Evolutionary conservation across 1,140 invertebrate species (phyloP), one percentile per base, ranked within the genome.

Genomic region (Pseudobourletiella spinata): DNA sequence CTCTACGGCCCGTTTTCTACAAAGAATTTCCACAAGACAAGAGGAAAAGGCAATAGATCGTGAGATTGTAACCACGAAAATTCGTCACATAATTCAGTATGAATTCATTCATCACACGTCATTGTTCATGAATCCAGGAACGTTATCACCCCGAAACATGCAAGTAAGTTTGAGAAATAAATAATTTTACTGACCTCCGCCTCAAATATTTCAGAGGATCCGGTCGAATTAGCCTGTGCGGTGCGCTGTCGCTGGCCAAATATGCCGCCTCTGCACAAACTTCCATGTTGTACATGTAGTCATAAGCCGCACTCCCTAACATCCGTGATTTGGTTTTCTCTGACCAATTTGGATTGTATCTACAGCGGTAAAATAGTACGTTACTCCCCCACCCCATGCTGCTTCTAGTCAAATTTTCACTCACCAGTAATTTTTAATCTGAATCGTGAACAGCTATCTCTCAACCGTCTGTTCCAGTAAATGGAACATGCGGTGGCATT

Each of bases 401-500:
- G 43, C 30, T 61, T 56, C 63, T 59, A 60, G 42, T 1, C 52
- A 35, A 15, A 22, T n/a, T n/a, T n/a, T n/a, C n/a, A n/a, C 22
- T 35, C 26, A 65, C 64, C 64, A 65, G 8, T 61, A 62, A 42
- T 65, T 65, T 58, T 65, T 65, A 0, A 65, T 60, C 24, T 61
- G 59, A 15, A 62, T 20, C 1, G 64, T 61, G 18, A 65, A 65
- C 11, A 65, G 16, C 50, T 58, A 18, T 55, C 54, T 65, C 55
- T 65, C 64, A 0, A 60, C 59, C 4, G 59, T 54, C 39, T 65
- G 64, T 20, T 65, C 64, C n/a, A 65, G 28, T 18, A 65, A 54
- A 32, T 65, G 64, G 22, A 61, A 65, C 64, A 65, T 65, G 56
- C 64, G 42, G 55, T 65, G 62, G 15, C 59, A 65, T n/a, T 48